Base-by-base conservation (phyloP, 2,888 invertebrate genomes). In the Nezara viridula region DNA sequence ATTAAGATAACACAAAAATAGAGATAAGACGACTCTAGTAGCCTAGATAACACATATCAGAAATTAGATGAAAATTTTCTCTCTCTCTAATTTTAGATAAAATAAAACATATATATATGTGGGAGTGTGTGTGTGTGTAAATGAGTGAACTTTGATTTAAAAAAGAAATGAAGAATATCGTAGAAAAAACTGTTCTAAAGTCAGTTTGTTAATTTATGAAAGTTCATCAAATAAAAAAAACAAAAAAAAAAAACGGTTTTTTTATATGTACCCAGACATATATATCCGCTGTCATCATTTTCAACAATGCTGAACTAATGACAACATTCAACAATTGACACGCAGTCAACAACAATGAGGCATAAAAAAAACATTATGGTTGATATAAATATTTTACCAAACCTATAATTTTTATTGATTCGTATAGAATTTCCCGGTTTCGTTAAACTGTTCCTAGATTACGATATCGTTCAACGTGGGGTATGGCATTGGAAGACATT, bases 11-110 rank as follows among this genome's bases (percentile, higher is more conserved):
- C 32, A 60, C 60, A 66, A 66, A 66, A 66, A 32, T 32, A 19
- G 27, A 32, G 66, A 66, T 32, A 66, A 32, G 19, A 19, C 4
- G 44, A 44, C 19, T 44, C 44, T n/a, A 81, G 40, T 81, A 81
- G 40, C 9, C 24, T 81, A 81, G 81, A 81, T 81, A 81, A 81
- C 81, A 81, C 81, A 1, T 81, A 81, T 81, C 44, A 44, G 44
- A 44, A 81, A 81, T 44, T 44, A 44, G 16, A 14, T 44, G 81
- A 44, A 81, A 81, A 37, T 32, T 16, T 6, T 66, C 32, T 66
- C 19, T 7, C 19, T 60, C 60, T 27, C 12, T 44, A 44, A 7
- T 44, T 44, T 60, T 55, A n/a, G 1, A 55, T 12, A n/a, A 1
- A 1, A 4, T 10, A 0, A 10, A 2, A 55, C 9, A n/a, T n/a